Conservation (phyloP, 2,113 vertebrate genomes). For the Sclerurus mexicanus region DNA sequence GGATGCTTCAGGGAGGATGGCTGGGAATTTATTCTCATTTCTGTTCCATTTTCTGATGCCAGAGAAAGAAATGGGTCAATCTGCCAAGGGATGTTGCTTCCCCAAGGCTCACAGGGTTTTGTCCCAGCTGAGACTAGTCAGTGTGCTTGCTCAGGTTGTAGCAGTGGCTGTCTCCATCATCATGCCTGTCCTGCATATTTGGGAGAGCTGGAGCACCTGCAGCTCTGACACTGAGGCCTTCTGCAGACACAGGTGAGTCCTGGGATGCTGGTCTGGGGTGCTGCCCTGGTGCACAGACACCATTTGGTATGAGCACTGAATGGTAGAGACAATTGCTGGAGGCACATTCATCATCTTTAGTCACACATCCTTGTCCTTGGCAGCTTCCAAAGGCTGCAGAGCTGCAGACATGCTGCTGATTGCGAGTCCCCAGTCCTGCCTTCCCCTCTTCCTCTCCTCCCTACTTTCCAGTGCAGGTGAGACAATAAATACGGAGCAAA, state of each 20-base stretch:
- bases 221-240: not conserved
- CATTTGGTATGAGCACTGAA: fast-evolving
- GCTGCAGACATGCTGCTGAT: not conserved
- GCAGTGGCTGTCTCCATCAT: not conserved
- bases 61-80: not conserved
- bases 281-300: not conserved
- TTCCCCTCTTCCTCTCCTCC: not conserved
- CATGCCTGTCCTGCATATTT: fast-evolving
- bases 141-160: fast-evolving
- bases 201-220: not conserved
- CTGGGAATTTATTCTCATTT: not conserved
- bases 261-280: not conserved
- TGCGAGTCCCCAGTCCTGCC: fast-evolving
- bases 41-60: not conserved
- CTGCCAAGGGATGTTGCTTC: not conserved
- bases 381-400: not conserved
- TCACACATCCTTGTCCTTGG: fast-evolving
- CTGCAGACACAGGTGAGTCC: fast-evolving
- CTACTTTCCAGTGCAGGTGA: not conserved
- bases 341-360: fast-evolving
- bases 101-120: not conserved
- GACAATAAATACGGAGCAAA: not conserved
- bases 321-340: not conserved
- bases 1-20: fast-evolving
- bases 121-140: not conserved